Percentiles rank a stretch among this genome's conserved stretches.
phyloP scores from a whole-genome alignment of 2,113 vertebrate genomes.

The Labeo catla region DNA sequence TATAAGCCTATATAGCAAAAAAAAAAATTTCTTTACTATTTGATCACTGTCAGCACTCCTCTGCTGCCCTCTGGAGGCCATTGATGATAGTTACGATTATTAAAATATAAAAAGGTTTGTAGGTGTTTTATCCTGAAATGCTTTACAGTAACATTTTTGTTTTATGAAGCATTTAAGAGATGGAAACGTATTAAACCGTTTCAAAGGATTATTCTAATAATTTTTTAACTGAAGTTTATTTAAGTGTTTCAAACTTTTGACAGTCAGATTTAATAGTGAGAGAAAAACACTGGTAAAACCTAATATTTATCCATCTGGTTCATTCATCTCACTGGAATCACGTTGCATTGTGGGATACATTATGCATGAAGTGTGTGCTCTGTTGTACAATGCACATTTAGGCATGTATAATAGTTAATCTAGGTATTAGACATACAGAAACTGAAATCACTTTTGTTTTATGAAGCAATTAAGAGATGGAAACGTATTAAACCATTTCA shows the following conservation, averaged over 20 bases:
- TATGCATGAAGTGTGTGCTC: background rate
- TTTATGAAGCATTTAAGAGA: too few species aligned
- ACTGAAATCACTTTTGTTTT: too few species aligned
- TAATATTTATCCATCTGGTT: background rate
- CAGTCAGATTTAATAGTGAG: background rate
- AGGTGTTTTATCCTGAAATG: too few species aligned
- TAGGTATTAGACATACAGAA: background rate
- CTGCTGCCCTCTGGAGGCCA: background rate
- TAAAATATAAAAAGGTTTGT: too few species aligned
- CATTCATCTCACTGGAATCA: background rate
- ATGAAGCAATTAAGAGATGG: too few species aligned
- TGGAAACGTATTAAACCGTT: too few species aligned
- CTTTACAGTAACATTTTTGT: too few species aligned
- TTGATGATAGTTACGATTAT: too few species aligned
- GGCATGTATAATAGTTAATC: background rate
- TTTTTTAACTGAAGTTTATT: background rate
- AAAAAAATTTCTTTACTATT: too few species aligned
- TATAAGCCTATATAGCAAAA: too few species aligned
- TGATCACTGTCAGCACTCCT: background rate
- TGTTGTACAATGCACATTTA: background rate
- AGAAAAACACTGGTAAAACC: background rate
- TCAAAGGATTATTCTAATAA: too few species aligned
- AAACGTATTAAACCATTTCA: too few species aligned
- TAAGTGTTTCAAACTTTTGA: background rate
- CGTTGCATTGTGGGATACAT: slow-evolving; percentile 3